Percentiles rank a stretch among this genome's conserved stretches.
Evolutionary conservation across 2,113 vertebrate genomes (phyloP).

Genomic region (Thunnus maccoyii): DNA sequence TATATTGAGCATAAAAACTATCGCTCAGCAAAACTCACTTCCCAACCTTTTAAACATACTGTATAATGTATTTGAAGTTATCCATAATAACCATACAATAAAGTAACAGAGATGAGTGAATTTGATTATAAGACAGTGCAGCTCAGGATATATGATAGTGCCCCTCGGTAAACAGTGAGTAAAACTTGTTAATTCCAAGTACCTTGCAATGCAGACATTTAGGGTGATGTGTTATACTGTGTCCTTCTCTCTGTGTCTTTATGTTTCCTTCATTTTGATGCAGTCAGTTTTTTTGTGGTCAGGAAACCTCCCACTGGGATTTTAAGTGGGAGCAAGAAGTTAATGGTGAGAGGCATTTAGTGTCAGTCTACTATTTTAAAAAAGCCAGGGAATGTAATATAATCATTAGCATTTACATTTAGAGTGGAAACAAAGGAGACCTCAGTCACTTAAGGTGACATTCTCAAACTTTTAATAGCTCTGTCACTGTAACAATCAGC

Average conservation of each 20-base stretch:
- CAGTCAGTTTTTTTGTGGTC: background rate
- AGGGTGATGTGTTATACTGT: no score
- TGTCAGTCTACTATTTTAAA: slow-evolving; percentile 9
- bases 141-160: no score
- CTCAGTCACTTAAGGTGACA: slow-evolving; percentile 11
- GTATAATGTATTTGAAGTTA: no score
- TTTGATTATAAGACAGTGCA: no score
- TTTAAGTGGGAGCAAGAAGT: slow-evolving; percentile 41
- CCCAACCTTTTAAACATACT: no score
- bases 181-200: no score
- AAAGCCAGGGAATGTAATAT: background rate
- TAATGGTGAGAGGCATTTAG: slow-evolving; percentile 29
- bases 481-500: slow-evolving; percentile 14
- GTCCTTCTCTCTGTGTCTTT: background rate
- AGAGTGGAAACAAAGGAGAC: slow-evolving; percentile 36
- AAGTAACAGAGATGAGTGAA: no score
- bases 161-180: no score
- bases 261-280: slow-evolving; percentile 9
- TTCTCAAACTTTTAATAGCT: slow-evolving; percentile 47
- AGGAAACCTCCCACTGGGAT: background rate
- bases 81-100: no score
- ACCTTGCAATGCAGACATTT: no score
- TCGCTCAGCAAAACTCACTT: no score
- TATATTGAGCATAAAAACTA: no score
- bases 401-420: slow-evolving; percentile 47